Base-by-base conservation (phyloP, 2,888 invertebrate species). In the Drosophila cracens region DNA sequence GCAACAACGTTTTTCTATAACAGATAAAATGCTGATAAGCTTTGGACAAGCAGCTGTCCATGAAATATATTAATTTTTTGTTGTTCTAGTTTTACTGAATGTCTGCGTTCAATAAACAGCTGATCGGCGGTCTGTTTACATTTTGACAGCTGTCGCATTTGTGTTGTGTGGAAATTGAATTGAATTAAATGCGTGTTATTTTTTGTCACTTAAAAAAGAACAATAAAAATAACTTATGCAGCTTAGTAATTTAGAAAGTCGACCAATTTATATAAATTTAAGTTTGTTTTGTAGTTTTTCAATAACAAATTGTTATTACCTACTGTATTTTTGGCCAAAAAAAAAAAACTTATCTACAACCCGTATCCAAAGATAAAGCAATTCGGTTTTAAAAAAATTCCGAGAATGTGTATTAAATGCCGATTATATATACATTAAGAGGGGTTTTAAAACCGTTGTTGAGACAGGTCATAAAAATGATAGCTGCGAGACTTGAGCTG, bases 401-500 rank as follows among this genome's bases (percentile, higher is more conserved):
- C 53, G 34, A 62, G 83, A 80, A 80, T 34, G 33, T 43, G 25
- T 71, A 70, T 66, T 75, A 64, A 75, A 71, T 52, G 53, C 34
- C 38, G 58, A 64, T 79, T 75, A 60, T 38, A 70, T 57, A 61
- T 40, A 31, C 72, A 67, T 65, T 52, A 67, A 27, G 10, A 52
- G 18, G 57, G 29, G n/a, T 36, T 49, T 77, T 60, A 1, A n/a
- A 52, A 57, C 46, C 40, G 16, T 74, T 83, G 81, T 82, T 82
- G 70, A 70, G 83, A 73, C 83, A 83, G 81, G 81, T 83, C 81
- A 74, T 58, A 69, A 81, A 71, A 7, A 25, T 64, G 61, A 58
- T 68, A 63, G 71, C 65, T 40, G 64, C 25, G 16, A 29, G 58
- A 66, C 60, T 73, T 53, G 60, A 74, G 40, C 79, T 29, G 70